Evolutionary conservation across 2,888 invertebrate species (phyloP).

Genomic region (Lasioglossum figueresi): DNA sequence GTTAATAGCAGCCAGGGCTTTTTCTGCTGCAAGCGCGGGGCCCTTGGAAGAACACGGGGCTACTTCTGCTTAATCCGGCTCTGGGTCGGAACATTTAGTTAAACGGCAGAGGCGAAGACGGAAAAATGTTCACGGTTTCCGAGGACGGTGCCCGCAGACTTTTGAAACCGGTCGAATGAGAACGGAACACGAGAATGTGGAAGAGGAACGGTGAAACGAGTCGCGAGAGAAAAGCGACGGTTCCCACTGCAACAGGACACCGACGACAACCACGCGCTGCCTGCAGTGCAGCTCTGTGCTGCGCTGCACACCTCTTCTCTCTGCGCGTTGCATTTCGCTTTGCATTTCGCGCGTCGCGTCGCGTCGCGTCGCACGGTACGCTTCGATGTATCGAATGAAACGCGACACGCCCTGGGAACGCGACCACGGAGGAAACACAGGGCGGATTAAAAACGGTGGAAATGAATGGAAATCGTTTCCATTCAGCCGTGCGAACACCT

Average conservation of each 20-base stretch:
- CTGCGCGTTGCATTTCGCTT: slow-evolving; percentile 21
- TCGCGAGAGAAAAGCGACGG: slow-evolving; percentile 60
- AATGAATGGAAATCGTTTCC: slow-evolving; percentile 53
- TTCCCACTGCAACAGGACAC: slow-evolving; percentile 76
- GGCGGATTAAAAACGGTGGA: slow-evolving; percentile 30
- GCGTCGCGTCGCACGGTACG: slow-evolving; percentile 37
- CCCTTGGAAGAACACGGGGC: too few relatives aligned
- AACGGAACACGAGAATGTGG: slow-evolving; percentile 61
- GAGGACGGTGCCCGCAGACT: slow-evolving; percentile 20
- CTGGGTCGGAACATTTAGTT: not conserved
- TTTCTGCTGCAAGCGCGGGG: too few relatives aligned
- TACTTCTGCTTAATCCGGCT: too few relatives aligned
- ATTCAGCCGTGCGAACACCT: slow-evolving; percentile 7
- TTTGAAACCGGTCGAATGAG: slow-evolving; percentile 66
- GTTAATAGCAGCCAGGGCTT: too few relatives aligned
- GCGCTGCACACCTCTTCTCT: not conserved
- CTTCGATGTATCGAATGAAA: slow-evolving; percentile 62
- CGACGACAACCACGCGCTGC: slow-evolving; percentile 49
- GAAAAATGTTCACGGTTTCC: slow-evolving; percentile 7
- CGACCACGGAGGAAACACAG: slow-evolving; percentile 18
- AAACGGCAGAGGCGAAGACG: not conserved
- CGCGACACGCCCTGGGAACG: slow-evolving; percentile 64
- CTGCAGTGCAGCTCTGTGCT: not conserved
- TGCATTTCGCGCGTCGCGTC: slow-evolving; percentile 47
- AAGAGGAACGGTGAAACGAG: slow-evolving; percentile 65